Evolutionary conservation across 2,888 invertebrate species (phyloP).

Genomic region (Apodemia hepburni): DNA sequence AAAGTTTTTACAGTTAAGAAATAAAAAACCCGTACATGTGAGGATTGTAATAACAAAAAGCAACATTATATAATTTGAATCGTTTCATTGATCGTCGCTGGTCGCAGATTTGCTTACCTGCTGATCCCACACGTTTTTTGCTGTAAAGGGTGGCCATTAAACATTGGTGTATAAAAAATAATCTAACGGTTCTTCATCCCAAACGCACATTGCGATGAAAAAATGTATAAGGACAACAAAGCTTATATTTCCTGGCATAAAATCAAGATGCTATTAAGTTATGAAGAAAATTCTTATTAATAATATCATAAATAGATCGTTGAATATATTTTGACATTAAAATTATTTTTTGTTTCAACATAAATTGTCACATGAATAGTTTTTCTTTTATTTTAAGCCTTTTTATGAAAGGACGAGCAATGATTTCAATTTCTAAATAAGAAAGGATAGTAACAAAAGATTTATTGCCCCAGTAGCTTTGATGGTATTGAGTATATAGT

Average conservation of each 20-base stretch:
- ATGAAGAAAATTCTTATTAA: not conserved
- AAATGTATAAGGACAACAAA: conserved; percentile 69
- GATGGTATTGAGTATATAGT: not conserved
- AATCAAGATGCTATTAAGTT: conserved; percentile 29
- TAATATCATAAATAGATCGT: not conserved
- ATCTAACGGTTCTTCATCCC: conserved; percentile 65
- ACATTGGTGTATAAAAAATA: conserved; percentile 55
- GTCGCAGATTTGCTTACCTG: conserved; percentile 75
- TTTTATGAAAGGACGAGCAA: not conserved
- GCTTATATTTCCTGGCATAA: conserved; percentile 64
- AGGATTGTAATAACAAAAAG: conserved; percentile 45
- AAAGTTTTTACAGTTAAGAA: conserved; percentile 55
- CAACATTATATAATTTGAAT: conserved; percentile 56
- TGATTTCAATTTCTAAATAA: not conserved
- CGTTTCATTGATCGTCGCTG: conserved; percentile 56
- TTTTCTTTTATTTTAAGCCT: not conserved
- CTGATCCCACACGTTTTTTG: conserved; percentile 57
- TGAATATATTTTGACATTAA: not conserved
- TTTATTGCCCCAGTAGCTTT: conserved; percentile 8
- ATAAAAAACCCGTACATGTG: conserved; percentile 49
- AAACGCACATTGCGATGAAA: conserved; percentile 69
- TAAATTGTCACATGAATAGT: not conserved
- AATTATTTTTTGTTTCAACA: not conserved
- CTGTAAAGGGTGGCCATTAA: conserved; percentile 69
- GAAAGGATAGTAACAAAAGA: conserved; percentile 2